Base-by-base conservation (phyloP, 1,140 invertebrate genomes). In the Drosophila bipectinata region DNA sequence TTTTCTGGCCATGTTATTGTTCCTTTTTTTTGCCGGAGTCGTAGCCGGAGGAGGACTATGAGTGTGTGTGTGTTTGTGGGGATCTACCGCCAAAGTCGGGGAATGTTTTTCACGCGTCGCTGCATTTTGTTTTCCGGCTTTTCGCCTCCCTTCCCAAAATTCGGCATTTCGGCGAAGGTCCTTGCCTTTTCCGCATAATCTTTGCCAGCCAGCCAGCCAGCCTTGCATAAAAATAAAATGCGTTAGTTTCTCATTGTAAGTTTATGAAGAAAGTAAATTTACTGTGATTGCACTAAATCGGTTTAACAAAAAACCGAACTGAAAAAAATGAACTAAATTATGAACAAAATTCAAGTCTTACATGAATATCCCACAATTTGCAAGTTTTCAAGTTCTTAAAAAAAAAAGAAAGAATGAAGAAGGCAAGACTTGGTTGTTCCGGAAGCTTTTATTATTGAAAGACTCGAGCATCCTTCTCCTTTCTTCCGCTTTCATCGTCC, bases 81-180 rank as follows among this genome's bases (percentile, higher is more conserved):
- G 41, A 18, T 18, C 41, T 15, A 18, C 14, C 14, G 44, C 82
- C 72, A 66, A 87, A 87, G 79, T 78, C 78, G 78, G 80, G 78
- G 63, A 87, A 87, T 87, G 82, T 78, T 87, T 85, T 87, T 87
- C 72, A 83, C 83, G 76, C 83, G 81, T 88, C 79, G 76, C 79
- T 82, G 83, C 79, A 63, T 88, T 87, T 77, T 79, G 79, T 88
- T 88, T 87, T 87, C 63, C 82, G 83, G 75, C 58, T 62, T 68
- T 58, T 39, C 47, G 39, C 24, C 30, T 39, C 28, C 52, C 51
- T 37, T 52, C 18, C 39, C 26, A 53, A 52, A 7, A 53, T 18
- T 24, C 3, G 32, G 6, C 7, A n/a, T 55, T 21, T 18, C 18
- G 21, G 21, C 21, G 21, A 21, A 14, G 48, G 26, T 18, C n/a